phyloP scores from a whole-genome alignment of 2,888 invertebrate species.

The Cylloceria caligata region DNA sequence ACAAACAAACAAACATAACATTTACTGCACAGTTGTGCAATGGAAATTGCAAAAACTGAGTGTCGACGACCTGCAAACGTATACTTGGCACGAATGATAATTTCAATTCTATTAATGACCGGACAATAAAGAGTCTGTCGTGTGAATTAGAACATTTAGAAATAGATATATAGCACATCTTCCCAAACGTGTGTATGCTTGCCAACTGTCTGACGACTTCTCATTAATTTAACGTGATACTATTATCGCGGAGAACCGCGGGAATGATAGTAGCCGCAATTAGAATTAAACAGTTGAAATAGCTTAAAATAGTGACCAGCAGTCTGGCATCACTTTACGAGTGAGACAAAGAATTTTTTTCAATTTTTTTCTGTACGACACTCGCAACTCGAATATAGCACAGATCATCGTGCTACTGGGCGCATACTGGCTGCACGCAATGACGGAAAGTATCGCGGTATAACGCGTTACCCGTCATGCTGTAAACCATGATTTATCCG shows the following conservation, averaged over 20 bases:
- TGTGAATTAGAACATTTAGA: constrained; percentile 57
- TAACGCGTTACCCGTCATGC: constrained; percentile 65
- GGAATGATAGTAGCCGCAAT: constrained; percentile 54
- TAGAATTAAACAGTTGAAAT: constrained; percentile 52
- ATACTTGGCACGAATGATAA: constrained; percentile 43
- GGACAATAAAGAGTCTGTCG: constrained; percentile 53
- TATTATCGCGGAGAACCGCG: constrained; percentile 36
- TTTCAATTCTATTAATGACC: constrained; percentile 49
- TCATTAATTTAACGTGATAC: constrained; percentile 49
- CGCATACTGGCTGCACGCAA: constrained; percentile 20
- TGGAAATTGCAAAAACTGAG: neutral
- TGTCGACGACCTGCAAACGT: constrained; percentile 10
- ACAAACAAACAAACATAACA: too few species aligned
- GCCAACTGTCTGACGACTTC: constrained; percentile 27
- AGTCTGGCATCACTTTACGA: constrained; percentile 47
- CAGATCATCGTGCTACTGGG: constrained; percentile 9
- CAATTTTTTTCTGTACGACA: neutral
- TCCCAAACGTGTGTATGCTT: constrained; percentile 9
- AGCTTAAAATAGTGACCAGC: constrained; percentile 50
- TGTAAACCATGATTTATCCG: constrained; percentile 81
- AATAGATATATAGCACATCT: constrained; percentile 4
- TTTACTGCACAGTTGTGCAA: neutral
- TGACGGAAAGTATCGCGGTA: constrained; percentile 52
- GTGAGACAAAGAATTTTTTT: constrained; percentile 14
- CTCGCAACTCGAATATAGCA: constrained; percentile 12